Base-by-base conservation (phyloP, 2,797 vertebrate species). In the Aldrovandia affinis region DNA sequence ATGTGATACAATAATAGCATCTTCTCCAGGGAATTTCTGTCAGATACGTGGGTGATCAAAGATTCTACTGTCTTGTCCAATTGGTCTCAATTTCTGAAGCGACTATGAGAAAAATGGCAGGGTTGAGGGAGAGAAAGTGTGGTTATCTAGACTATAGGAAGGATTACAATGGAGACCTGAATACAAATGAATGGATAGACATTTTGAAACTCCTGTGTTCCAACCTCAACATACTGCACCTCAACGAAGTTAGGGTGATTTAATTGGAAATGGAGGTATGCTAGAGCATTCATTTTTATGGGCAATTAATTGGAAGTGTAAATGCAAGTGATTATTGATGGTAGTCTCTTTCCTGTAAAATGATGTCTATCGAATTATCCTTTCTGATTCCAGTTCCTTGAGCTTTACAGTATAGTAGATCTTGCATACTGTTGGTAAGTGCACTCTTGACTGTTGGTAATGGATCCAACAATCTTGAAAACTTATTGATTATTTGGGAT, bases 1-100 rank as follows among this genome's bases (percentile, higher is more conserved):
- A 36, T 63, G 63, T 63, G 25, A 9, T 42, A 63, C 80, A 80
- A 57, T 28, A 80, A 80, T 80, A 36, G 15, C 15, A 59, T n/a
- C 28, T 61, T n/a, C 80, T 61, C 30, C 20, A 61, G 36, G n/a
- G 52, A 81, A 61, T 63, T 33, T 7, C 57, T 81, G 80, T 39
- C 80, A 81, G 39, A 61, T 42, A 44, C 42, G 33, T 2, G 57
- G 55, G 80, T 25, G 30, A 36, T 81, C 80, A 81, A 81, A 80
- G 18, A 81, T 81, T 39, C 54, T n/a, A 30, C 80, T 52, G 55
- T 61, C 55, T 61, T 61, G 36, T 81, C 80, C 36, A 81, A 79
- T 79, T 15, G 78, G 44, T 50, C 28, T 79, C 78, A 79, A 39
- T 79, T 79, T 22, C 44, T 79, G 78, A 52, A 52, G 78, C 52